These are phyloP conservation scores for Rousettus madagascariensis DNA, from an alignment of 2,797 vertebrate species.

Conservation along the genomic window DNA sequence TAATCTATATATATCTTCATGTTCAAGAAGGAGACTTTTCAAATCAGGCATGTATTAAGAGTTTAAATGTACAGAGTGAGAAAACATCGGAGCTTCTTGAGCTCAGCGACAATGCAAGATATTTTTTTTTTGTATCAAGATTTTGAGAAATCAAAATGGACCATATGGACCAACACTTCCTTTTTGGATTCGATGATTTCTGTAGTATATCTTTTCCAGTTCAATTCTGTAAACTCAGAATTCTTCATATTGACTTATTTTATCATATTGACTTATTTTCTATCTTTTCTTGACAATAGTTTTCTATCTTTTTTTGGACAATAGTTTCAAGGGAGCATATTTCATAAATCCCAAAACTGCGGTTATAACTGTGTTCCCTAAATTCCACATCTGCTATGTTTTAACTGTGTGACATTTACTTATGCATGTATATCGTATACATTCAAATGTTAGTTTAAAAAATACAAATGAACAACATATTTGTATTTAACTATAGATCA, in stretches of 20 bases:
- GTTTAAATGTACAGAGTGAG: background rate
- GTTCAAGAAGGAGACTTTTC: slow-evolving; percentile 17
- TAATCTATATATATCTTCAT: slow-evolving; percentile 61
- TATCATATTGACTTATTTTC: background rate
- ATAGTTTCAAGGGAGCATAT: background rate
- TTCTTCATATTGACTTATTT: background rate
- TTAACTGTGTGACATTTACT: background rate
- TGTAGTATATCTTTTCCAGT: background rate
- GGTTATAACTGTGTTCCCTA: slow-evolving; percentile 10
- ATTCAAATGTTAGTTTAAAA: background rate
- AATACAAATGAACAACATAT: background rate
- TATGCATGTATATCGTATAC: background rate
- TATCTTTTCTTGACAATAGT: background rate
- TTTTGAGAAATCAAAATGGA: background rate
- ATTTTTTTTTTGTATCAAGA: background rate
- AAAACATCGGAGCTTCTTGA: background rate
- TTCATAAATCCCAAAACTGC: slow-evolving; percentile 13
- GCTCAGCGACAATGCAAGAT: background rate
- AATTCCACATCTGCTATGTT: background rate
- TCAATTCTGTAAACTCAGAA: background rate
- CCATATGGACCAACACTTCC: background rate
- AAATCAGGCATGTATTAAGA: slow-evolving; percentile 23
- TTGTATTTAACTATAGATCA: background rate
- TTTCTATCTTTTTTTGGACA: background rate
- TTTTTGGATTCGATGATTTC: background rate